Base-by-base conservation (phyloP, 2,888 invertebrate species). In the Ectropis crepuscularia region DNA sequence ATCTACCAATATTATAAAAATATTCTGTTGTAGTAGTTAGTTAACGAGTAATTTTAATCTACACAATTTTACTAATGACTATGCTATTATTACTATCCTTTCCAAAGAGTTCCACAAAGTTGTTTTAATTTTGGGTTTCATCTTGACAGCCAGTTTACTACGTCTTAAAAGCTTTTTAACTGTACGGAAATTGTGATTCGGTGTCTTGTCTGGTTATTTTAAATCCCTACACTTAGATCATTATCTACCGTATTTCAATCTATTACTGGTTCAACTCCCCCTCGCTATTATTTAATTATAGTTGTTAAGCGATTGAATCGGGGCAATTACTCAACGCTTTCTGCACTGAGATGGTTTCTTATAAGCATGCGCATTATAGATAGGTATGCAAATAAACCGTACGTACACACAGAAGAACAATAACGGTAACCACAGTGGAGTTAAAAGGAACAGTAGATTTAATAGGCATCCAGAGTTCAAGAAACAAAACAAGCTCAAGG, bases 401-500 rank as follows among this genome's bases (percentile, higher is more conserved):
- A 54, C 37, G 16, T 45, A n/a, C 8, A 53, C 37, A 53, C 12
- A 41, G 43, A 63, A 43, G 48, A 59, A 39, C 47, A 53, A 50
- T 48, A 38, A 64, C 68, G 59, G 60, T 47, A 28, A 43, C 36
- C 45, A 11, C 37, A 16, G 47, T 39, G 41, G 43, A 41, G 49
- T 43, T 37, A 43, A 59, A 54, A 57, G 53, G 54, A 53, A 59
- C 46, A 37, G 45, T 42, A 16, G 41, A 42, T 63, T 54, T 58
- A 41, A 65, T 48, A 43, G 47, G 42, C 28, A 50, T 63, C 67
- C 68, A 49, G 61, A 57, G 70, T 71, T 69, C 68, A 71, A 63
- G 65, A 68, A 72, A 68, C 72, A 68, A 68, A 28, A 69, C 67
- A 64, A 54, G 57, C 16, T 60, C 76, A 82, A 83, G 81, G 82